Conservation (phyloP, 2,113 vertebrate genomes). For the Girardinichthys multiradiatus region DNA sequence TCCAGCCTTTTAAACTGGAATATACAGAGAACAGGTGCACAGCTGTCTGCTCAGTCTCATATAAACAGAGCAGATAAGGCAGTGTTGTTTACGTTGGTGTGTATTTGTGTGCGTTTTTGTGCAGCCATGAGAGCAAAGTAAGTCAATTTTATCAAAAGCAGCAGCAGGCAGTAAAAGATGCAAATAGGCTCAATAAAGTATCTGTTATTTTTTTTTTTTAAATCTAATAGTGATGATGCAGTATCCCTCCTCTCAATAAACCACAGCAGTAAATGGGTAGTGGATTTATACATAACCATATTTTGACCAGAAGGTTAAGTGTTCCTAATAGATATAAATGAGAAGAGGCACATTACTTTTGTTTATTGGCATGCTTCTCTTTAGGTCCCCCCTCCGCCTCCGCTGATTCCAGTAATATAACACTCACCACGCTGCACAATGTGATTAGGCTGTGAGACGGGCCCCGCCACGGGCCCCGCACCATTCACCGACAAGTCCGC, state of each 20-base stretch:
- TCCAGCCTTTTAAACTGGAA: slow-evolving; percentile 20
- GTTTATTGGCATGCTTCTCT: slow-evolving; percentile 73
- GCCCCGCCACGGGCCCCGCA: slow-evolving; percentile 61
- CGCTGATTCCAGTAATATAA: slow-evolving; percentile 66
- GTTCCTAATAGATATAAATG: slow-evolving; percentile 81
- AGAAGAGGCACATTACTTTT: slow-evolving; percentile 65
- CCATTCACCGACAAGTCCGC: slow-evolving; percentile 66
- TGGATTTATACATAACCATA: slow-evolving; percentile 73
- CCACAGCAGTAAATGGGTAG: slow-evolving; percentile 65
- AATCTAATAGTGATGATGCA: slow-evolving; percentile 68
- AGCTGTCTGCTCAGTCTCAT: slow-evolving; percentile 34
- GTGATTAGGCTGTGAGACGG: slow-evolving; percentile 72
- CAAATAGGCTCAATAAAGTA: slow-evolving; percentile 67
- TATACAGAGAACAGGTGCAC: slow-evolving; percentile 37
- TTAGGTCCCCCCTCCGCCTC: slow-evolving; percentile 54
- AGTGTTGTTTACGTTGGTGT: neutral
- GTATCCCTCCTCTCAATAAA: slow-evolving; percentile 62
- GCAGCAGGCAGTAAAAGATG: slow-evolving; percentile 69
- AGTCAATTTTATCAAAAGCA: slow-evolving; percentile 59
- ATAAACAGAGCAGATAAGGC: slow-evolving; percentile 28
- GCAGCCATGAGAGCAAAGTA: slow-evolving; percentile 9
- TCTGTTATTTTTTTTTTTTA: slow-evolving; percentile 45
- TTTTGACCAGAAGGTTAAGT: slow-evolving; percentile 77
- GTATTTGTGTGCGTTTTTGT: slow-evolving; percentile 12
- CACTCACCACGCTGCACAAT: slow-evolving; percentile 66